phyloP scores from a whole-genome alignment of 2,888 invertebrate genomes.

The Noctua pronuba region DNA sequence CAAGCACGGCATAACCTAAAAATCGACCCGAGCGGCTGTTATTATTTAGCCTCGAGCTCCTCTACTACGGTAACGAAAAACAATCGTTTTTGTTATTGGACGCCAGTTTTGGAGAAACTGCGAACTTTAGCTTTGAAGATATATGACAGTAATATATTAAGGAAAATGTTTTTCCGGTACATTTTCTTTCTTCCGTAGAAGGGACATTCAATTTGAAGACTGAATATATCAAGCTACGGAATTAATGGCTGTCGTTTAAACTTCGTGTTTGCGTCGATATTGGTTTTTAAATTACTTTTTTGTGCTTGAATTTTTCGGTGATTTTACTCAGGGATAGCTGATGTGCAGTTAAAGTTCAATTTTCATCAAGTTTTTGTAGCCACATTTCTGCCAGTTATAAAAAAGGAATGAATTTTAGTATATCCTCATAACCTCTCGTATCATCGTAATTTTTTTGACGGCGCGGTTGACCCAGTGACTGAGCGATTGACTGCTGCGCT shows the following conservation, averaged over 20 bases:
- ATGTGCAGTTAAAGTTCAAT: background rate
- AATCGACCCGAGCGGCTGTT: too few species aligned
- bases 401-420: background rate
- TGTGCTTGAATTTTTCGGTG: constrained; percentile 4
- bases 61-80: constrained; percentile 5
- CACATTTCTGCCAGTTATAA: background rate
- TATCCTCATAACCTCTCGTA: too few species aligned
- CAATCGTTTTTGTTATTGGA: background rate
- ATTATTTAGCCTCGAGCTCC: too few species aligned
- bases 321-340: background rate
- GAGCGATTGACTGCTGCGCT: too few species aligned
- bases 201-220: constrained; percentile 37
- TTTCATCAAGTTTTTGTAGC: background rate
- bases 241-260: constrained; percentile 48
- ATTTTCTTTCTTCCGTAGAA: constrained; percentile 39
- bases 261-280: constrained; percentile 17
- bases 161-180: constrained; percentile 54
- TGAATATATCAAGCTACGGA: constrained; percentile 41
- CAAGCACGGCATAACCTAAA: too few species aligned
- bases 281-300: constrained; percentile 24
- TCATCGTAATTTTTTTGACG: too few species aligned
- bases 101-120: constrained; percentile 8
- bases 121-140: constrained; percentile 32
- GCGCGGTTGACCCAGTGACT: too few species aligned
- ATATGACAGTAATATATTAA: constrained; percentile 53